A percentile compares a stretch with the other conserved stretches of the same genome.
Evolutionary conservation across 2,797 vertebrate species (phyloP).

Genomic region (Pelodytes ibericus): DNA sequence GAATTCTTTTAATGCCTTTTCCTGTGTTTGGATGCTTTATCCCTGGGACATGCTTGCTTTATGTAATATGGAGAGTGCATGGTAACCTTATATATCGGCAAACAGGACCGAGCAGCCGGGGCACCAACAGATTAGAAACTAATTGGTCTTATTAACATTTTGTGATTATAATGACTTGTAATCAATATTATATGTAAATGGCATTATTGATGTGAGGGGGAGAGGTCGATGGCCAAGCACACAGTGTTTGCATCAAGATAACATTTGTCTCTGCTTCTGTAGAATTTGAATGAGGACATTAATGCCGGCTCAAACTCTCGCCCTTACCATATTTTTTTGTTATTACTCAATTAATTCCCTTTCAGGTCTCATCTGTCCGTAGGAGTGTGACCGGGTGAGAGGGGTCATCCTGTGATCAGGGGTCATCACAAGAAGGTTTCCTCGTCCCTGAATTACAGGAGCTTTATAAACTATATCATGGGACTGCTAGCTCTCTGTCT

Average conservation of each 20-base stretch:
- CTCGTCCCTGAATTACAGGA: too few species aligned
- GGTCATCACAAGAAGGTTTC: not conserved
- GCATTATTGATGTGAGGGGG: constrained; percentile 84
- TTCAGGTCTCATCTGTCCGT: constrained; percentile 64
- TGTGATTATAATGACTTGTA: constrained; percentile 92
- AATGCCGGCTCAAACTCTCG: constrained; percentile 68
- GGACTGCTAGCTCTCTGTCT: too few species aligned
- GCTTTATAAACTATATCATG: too few species aligned
- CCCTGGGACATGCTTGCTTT: too few species aligned
- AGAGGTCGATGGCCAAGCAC: constrained; percentile 77
- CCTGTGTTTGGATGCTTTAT: too few species aligned
- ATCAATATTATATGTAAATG: constrained; percentile 96
- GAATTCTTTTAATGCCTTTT: too few species aligned
- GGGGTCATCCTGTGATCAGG: not conserved
- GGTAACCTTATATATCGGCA: constrained; percentile 90
- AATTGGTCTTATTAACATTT: constrained; percentile 99
- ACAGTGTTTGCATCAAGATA: constrained; percentile 75
- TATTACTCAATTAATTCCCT: constrained; percentile 64
- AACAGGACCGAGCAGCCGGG: constrained; percentile 72
- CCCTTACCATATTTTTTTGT: constrained; percentile 70
- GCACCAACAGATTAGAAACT: constrained; percentile 94
- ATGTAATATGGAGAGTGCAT: constrained; percentile 75
- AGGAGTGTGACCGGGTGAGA: constrained; percentile 49
- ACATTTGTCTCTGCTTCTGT: constrained; percentile 52
- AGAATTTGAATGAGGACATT: constrained; percentile 48